Base-by-base conservation (phyloP, 2,113 vertebrate genomes). In the Leptosomus discolor region DNA sequence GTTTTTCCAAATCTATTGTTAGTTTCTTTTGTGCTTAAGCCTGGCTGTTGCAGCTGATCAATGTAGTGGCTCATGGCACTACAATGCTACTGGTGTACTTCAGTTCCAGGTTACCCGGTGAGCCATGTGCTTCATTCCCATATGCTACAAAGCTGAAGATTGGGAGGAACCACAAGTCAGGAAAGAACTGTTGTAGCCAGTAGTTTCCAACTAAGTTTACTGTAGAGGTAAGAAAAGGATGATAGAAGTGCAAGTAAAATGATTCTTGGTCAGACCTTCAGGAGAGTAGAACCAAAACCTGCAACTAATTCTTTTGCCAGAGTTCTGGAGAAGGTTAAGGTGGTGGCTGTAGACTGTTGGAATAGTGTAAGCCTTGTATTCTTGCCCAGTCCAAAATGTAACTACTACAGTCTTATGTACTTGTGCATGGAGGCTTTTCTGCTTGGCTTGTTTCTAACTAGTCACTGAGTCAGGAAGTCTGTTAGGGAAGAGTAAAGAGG, bases 401-500 rank as follows among this genome's bases (percentile, higher is more conserved):
- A 8, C 50, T 80, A 5, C 21, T 27, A 0, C 2, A 5, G 2
- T 56, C 23, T 73, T 57, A 1, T 0, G 0, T 69, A 43, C 13
- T 65, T 77, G 11, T 37, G 68, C 29, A 12, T 17, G 41, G 32
- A 50, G 69, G 68, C 69, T 81, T 89, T 84, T 63, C 54, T 81
- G 46, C 51, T 67, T 85, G 37, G n/a, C 43, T 79, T 85, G 34
- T 51, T 46, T 57, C 41, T 73, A 85, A 18, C 14, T 41, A 41
- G 16, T 21, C 2, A 4, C 43, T 5, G 9, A 57, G 43, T n/a
- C 76, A 22, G 23, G 26, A 85, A 8, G 23, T 63, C 24, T 19
- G 2, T 2, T 77, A 48, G 6, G 19, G 26, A 64, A 48, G n/a
- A 61, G 32, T 2, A 18, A 27, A 1, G 5, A 68, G 41, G 12